phyloP scores from a whole-genome alignment of 1,140 invertebrate genomes.

The Episyrphus balteatus region DNA sequence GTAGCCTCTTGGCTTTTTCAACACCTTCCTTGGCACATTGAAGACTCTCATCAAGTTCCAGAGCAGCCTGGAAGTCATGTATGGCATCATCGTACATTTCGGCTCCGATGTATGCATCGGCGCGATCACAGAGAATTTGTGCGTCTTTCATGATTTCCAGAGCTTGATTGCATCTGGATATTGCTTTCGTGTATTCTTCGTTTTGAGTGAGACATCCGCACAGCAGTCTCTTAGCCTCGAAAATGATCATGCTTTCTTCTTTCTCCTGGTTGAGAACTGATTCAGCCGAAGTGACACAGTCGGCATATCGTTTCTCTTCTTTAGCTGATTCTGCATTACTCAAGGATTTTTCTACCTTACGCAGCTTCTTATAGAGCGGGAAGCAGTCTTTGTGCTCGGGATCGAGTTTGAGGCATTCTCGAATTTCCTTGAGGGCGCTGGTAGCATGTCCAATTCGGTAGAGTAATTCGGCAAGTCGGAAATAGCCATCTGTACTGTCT shows the following conservation, averaged over 20 bases:
- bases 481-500: slow-evolving; percentile 85
- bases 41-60: slow-evolving; percentile 71
- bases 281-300: slow-evolving; percentile 64
- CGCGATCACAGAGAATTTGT: slow-evolving; percentile 77
- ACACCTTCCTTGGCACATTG: slow-evolving; percentile 82
- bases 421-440: slow-evolving; percentile 82
- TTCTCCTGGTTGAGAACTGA: slow-evolving; percentile 58
- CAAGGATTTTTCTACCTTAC: slow-evolving; percentile 86
- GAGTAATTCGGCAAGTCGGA: slow-evolving; percentile 69
- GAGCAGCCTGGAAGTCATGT: slow-evolving; percentile 72
- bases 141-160: slow-evolving; percentile 67
- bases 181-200: slow-evolving; percentile 51
- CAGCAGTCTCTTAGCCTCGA: slow-evolving; percentile 59
- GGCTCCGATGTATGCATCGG: slow-evolving; percentile 78
- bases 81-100: slow-evolving; percentile 94
- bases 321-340: slow-evolving; percentile 58
- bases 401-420: slow-evolving; percentile 95
- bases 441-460: slow-evolving; percentile 87
- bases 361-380: slow-evolving; percentile 93
- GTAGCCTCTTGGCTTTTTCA: slow-evolving; percentile 79
- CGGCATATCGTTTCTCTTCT: slow-evolving; percentile 56
- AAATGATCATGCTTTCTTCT: slow-evolving; percentile 58
- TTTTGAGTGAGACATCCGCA: slow-evolving; percentile 64
- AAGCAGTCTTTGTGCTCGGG: slow-evolving; percentile 95
- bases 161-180: slow-evolving; percentile 70